Conservation (phyloP, 2,113 vertebrate genomes). For the Sapajus apella region DNA sequence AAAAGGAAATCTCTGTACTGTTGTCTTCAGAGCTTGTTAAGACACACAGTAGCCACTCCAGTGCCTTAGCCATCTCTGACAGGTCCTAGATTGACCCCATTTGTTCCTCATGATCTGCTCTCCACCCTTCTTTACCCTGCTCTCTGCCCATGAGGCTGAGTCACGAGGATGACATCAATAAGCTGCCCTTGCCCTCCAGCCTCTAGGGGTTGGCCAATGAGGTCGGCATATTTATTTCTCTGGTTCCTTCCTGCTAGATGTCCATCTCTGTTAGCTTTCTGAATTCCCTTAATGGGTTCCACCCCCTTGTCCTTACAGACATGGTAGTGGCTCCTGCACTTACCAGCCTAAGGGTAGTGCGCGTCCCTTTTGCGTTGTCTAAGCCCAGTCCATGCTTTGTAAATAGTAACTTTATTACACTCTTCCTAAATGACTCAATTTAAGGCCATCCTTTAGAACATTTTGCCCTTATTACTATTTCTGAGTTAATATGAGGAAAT, state of each 20-base stretch:
- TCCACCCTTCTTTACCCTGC: not conserved
- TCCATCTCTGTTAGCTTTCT: not conserved
- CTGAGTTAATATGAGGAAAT: not conserved
- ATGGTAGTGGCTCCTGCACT: not conserved
- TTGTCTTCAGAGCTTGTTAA: not conserved
- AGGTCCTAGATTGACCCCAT: not conserved
- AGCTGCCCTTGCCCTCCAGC: not conserved
- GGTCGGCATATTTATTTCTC: not conserved
- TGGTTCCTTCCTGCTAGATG: not conserved
- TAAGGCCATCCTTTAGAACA: not conserved
- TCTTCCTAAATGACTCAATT: not conserved
- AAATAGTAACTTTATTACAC: not conserved
- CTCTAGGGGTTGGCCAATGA: not conserved
- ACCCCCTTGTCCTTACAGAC: not conserved
- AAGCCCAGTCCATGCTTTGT: not conserved
- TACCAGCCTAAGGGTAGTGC: not conserved
- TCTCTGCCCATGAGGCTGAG: not conserved
- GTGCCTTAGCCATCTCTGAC: not conserved
- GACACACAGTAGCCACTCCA: not conserved
- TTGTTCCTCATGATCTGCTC: not conserved
- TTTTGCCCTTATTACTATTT: conserved; percentile 30
- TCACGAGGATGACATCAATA: not conserved
- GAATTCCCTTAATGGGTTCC: not conserved
- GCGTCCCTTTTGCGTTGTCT: not conserved
- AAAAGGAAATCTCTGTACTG: not conserved